A percentile compares a stretch with the other conserved stretches of the same genome.
These are phyloP conservation scores for Orchesella cincta DNA, from an alignment of 1,140 invertebrate species.

Conservation along the genomic window DNA sequence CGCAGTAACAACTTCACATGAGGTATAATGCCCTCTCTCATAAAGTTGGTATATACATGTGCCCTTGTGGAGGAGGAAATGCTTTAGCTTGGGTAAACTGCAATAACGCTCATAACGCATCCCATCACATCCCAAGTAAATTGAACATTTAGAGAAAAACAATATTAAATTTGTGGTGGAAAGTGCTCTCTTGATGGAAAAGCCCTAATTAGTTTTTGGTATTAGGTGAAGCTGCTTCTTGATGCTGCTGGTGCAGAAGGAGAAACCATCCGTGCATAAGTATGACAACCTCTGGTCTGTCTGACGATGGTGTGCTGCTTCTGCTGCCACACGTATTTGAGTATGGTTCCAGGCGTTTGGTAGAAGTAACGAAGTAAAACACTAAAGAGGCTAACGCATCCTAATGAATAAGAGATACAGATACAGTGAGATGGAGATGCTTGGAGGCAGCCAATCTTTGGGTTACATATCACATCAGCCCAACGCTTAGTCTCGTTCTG, in stretches of 20 bases:
- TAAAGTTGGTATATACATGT: too few species aligned
- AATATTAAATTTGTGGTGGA: conserved; percentile 20
- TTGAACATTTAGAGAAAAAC: conserved; percentile 17
- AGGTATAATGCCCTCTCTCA: too few species aligned
- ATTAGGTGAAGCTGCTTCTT: background rate
- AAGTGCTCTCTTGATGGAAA: conserved; percentile 22
- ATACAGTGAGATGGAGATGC: conserved; percentile 3
- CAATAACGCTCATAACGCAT: background rate
- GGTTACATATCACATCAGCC: too few species aligned
- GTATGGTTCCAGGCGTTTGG: background rate
- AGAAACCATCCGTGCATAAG: background rate
- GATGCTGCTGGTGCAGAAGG: background rate
- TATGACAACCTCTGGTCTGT: background rate
- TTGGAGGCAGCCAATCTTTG: background rate
- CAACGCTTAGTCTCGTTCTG: background rate
- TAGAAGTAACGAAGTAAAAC: conserved; percentile 3
- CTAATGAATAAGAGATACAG: background rate
- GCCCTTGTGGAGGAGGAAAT: too few species aligned
- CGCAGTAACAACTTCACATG: too few species aligned
- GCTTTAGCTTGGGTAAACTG: background rate
- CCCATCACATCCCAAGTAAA: background rate
- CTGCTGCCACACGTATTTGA: background rate
- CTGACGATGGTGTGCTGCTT: background rate
- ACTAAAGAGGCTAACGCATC: background rate
- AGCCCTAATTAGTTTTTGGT: conserved; percentile 19